A percentile compares a stretch with the other conserved stretches of the same genome.
Evolutionary conservation across 2,888 invertebrate species (phyloP).

Genomic region (Bombylius discolor): DNA sequence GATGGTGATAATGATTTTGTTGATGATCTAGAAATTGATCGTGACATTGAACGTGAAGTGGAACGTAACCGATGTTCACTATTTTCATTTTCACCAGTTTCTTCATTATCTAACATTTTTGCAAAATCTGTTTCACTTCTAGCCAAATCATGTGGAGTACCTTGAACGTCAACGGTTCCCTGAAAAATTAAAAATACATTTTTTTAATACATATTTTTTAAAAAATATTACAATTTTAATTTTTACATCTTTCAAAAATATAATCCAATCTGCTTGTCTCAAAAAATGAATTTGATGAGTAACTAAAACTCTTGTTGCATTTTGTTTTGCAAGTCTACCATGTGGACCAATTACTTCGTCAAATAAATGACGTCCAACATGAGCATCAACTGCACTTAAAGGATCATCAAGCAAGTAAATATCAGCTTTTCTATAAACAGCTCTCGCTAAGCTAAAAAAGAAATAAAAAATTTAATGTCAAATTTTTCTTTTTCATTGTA

Average conservation of each 20-base stretch:
- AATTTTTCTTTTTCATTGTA: too few relatives aligned
- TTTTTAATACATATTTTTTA: background rate
- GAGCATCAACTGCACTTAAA: constrained; percentile 58
- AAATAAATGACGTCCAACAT: constrained; percentile 56
- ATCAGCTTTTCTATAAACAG: constrained; percentile 43
- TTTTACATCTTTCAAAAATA: constrained; percentile 46
- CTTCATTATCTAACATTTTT: constrained; percentile 34
- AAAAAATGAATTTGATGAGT: constrained; percentile 65
- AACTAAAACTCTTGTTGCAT: constrained; percentile 54
- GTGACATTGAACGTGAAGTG: constrained; percentile 3
- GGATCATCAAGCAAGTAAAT: constrained; percentile 65
- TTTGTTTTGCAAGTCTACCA: constrained; percentile 36
- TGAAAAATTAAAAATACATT: constrained; percentile 22
- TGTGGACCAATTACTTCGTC: constrained; percentile 47
- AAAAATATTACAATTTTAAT: background rate
- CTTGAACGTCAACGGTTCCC: constrained; percentile 39
- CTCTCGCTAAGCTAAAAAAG: constrained; percentile 16
- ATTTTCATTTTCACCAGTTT: constrained; percentile 27
- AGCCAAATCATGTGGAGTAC: constrained; percentile 36
- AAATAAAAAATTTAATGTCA: too few relatives aligned
- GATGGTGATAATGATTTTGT: constrained; percentile 9
- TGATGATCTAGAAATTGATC: constrained; percentile 10
- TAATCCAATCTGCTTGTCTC: constrained; percentile 43
- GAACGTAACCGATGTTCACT: constrained; percentile 4
- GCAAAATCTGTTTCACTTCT: constrained; percentile 40